A percentile compares a stretch with the other conserved stretches of the same genome.
Evolutionary conservation across 2,888 invertebrate species (phyloP).

Genomic region (Incurvaria masculella): DNA sequence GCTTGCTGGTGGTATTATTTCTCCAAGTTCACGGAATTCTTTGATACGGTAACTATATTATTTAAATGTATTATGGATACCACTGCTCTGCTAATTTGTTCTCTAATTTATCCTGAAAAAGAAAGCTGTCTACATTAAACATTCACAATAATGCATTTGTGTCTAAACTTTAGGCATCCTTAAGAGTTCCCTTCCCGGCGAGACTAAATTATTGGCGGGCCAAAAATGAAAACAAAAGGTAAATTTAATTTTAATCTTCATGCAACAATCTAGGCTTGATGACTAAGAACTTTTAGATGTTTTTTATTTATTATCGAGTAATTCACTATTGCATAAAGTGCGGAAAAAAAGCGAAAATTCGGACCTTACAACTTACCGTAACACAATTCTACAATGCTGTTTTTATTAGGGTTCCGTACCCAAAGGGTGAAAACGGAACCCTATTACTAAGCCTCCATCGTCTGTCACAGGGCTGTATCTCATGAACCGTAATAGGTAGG

Average conservation of each 20-base stretch:
- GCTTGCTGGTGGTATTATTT: constrained; percentile 97
- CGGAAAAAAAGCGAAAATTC: constrained; percentile 1
- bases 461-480: too few species aligned
- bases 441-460: too few species aligned
- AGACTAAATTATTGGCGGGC: too few species aligned
- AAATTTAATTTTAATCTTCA: not conserved
- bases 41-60: constrained; percentile 80
- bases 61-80: too few species aligned
- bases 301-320: too few species aligned
- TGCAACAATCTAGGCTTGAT: not conserved
- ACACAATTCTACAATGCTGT: too few species aligned
- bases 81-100: constrained; percentile 6
- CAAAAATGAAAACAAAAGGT: not conserved
- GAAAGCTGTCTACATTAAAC: not conserved
- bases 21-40: constrained; percentile 94
- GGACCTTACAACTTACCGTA: not conserved
- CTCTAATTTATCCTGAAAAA: too few species aligned
- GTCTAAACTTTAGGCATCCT: constrained; percentile 9
- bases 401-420: too few species aligned
- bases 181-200: constrained; percentile 6
- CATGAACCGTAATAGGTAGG: too few species aligned
- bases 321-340: constrained; percentile 4
- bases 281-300: too few species aligned
- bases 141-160: not conserved
- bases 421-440: too few species aligned